Percentiles rank a stretch among this genome's conserved stretches.
Conservation (phyloP, 2,888 invertebrate species). For the Salpingus planirostris region DNA sequence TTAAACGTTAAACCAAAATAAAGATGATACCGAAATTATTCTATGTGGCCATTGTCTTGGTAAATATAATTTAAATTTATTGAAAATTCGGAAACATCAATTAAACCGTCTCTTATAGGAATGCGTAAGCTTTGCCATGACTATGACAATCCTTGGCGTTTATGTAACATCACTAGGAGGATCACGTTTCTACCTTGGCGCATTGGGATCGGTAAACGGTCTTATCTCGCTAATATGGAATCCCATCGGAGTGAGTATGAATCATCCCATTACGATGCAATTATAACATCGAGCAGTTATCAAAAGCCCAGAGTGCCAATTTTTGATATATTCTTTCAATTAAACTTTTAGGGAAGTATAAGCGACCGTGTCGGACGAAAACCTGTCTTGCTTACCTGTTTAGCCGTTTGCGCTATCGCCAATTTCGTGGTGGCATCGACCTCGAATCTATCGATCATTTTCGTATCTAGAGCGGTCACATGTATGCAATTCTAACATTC, state of each 20-base stretch:
- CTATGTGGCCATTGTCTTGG: too few relatives aligned
- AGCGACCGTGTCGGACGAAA: background rate
- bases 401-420: background rate
- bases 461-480: slow-evolving; percentile 6
- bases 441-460: slow-evolving; percentile 5
- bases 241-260: background rate
- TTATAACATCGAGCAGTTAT: too few relatives aligned
- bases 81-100: background rate
- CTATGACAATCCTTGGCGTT: background rate
- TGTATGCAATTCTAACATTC: slow-evolving; percentile 3
- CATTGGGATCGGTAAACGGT: background rate
- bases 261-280: too few relatives aligned
- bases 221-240: background rate
- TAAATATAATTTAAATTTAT: too few relatives aligned
- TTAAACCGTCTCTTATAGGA: background rate
- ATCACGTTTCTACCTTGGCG: background rate
- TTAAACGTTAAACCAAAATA: too few relatives aligned
- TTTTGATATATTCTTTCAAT: too few relatives aligned
- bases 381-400: background rate
- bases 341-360: background rate
- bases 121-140: background rate
- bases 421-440: slow-evolving; percentile 1
- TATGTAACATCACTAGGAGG: background rate
- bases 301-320: too few relatives aligned
- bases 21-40: too few relatives aligned